Evolutionary conservation across 2,113 vertebrate species (phyloP).

Genomic region (Epinephelus lanceolatus): DNA sequence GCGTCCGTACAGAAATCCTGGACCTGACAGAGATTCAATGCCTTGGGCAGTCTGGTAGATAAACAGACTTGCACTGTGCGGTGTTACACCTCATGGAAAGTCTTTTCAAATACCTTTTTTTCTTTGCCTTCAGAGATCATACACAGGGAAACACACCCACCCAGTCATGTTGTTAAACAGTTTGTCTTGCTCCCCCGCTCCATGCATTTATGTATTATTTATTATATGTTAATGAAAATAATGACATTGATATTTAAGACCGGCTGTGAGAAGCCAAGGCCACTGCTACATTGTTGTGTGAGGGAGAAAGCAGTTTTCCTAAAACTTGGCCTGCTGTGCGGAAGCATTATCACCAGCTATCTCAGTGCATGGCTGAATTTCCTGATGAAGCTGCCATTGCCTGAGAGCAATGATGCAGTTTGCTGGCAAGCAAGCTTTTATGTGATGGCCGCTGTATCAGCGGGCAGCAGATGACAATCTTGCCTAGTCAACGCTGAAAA

Average conservation of each 20-base stretch:
- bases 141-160: background rate
- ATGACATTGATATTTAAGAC: conserved; percentile 49
- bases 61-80: background rate
- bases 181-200: background rate
- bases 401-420: conserved; percentile 72
- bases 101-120: background rate
- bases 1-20: background rate
- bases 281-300: conserved; percentile 1
- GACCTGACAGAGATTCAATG: background rate
- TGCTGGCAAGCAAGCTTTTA: conserved; percentile 68
- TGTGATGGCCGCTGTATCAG: conserved; percentile 73
- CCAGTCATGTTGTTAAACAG: background rate
- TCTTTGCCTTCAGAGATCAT: background rate
- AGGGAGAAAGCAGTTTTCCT: conserved; percentile 15
- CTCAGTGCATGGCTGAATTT: conserved; percentile 61
- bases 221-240: conserved; percentile 43
- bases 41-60: background rate
- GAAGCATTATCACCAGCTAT: conserved; percentile 62
- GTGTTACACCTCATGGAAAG: background rate
- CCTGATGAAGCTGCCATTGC: conserved; percentile 70
- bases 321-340: conserved; percentile 52
- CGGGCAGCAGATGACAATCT: conserved; percentile 81
- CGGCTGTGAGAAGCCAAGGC: background rate
- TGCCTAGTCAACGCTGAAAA: conserved; percentile 70
- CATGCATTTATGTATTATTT: conserved; percentile 14